Base-by-base conservation (phyloP, 1,140 invertebrate species). In the Drosophila rhopaloa region DNA sequence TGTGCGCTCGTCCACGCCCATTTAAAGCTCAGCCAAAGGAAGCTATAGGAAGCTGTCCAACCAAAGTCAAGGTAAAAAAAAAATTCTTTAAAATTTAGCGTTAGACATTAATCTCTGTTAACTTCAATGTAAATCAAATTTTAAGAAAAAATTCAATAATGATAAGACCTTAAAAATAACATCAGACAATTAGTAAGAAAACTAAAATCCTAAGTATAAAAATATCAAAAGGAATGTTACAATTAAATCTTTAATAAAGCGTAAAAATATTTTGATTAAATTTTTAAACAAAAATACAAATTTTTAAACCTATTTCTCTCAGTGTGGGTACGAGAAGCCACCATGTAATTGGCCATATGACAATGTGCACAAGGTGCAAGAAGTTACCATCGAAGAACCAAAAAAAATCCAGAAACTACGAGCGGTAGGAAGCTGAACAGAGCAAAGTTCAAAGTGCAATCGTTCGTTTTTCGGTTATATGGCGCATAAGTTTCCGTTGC, bases 271-370 rank as follows among this genome's bases (percentile, higher is more conserved):
- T 32, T 32, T 24, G 24, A 24, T 24, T 4, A 24, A 3, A 24
- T 8, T 6, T 29, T 10, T 0, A 29, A 16, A 6, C 0, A 11
- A 0, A n/a, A 38, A 5, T 7, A 8, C 1, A 32, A 2, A 10
- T 19, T 8, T 10, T 6, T 3, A 8, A 0, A 47, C 1, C 9
- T 6, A 13, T 65, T 65, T 65, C 5, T 38, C 1, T 0, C 4
- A 35, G 59, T 67, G 59, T 7, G 19, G 10, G 38, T 51, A 40
- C 50, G 37, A 58, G 27, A 43, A 59, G 58, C 56, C 53, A 55
- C 58, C 73, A 76, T 86, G 79, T 88, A 81, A 86, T 88, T 86
- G 82, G 79, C 79, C 79, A 79, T 79, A 79, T 76, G 78, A 76
- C 80, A 81, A 67, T 74, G 70, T 59, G 65, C 57, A 76, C 47